A percentile compares a stretch with the other conserved stretches of the same genome.
Conservation (phyloP, 2,888 invertebrate genomes). For the Drosophila formosana region DNA sequence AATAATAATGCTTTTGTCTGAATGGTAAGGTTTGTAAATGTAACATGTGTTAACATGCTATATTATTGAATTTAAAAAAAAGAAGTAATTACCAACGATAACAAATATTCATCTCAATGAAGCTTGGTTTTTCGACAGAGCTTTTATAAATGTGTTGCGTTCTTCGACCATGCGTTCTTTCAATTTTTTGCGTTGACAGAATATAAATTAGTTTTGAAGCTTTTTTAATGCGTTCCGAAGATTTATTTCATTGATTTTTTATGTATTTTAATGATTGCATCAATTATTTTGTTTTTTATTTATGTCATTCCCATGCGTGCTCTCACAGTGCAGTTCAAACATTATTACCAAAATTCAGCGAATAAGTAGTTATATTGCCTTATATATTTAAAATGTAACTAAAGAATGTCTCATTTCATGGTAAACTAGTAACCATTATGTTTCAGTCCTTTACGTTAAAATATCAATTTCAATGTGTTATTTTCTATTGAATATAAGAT, state of each 20-base stretch:
- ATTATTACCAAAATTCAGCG: background rate
- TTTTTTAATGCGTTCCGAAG: slow-evolving; percentile 57
- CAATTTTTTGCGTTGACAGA: slow-evolving; percentile 48
- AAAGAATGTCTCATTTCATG: too few relatives aligned
- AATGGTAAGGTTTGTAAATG: too few relatives aligned
- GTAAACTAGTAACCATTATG: too few relatives aligned
- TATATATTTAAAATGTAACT: background rate
- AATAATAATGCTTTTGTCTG: background rate
- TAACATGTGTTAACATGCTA: too few relatives aligned
- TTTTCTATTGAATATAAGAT: too few relatives aligned
- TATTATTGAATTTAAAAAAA: background rate
- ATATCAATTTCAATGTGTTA: too few relatives aligned
- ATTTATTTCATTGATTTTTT: slow-evolving; percentile 63
- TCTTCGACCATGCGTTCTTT: slow-evolving; percentile 24
- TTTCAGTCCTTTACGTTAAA: too few relatives aligned
- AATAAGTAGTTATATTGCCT: background rate
- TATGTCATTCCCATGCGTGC: slow-evolving; percentile 22
- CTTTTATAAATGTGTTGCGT: slow-evolving; percentile 26
- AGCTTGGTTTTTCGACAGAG: background rate
- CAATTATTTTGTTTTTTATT: slow-evolving; percentile 43
- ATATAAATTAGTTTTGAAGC: slow-evolving; percentile 60
- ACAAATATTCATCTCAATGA: background rate
- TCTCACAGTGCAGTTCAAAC: background rate
- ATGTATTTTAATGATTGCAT: slow-evolving; percentile 58
- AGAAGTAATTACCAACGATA: background rate